Conservation (phyloP, 2,113 vertebrate genomes). For the Ctenomys sociabilis region DNA sequence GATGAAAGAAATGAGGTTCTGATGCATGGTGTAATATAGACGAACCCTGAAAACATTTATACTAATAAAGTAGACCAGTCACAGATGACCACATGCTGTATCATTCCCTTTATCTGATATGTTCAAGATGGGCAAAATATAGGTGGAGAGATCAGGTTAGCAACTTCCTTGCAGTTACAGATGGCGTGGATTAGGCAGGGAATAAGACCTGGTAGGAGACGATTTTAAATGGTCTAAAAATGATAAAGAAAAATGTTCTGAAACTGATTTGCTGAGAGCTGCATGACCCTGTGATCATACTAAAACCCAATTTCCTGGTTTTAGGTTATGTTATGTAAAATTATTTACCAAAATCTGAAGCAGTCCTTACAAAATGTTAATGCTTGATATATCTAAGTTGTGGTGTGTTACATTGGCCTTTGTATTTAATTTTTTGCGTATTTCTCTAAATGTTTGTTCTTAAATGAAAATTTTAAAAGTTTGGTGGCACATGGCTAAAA, state of each 20-base stretch:
- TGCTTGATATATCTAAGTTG: too few relatives aligned
- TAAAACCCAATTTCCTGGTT: background rate
- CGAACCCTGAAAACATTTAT: background rate
- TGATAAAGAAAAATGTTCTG: background rate
- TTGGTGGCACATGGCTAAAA: background rate
- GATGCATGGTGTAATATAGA: background rate
- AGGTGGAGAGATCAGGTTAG: background rate
- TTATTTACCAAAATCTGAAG: background rate
- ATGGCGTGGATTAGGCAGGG: background rate
- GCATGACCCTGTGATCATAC: background rate
- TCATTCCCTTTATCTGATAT: background rate
- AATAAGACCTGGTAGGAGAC: accelerated
- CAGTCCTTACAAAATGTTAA: background rate
- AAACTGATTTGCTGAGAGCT: background rate
- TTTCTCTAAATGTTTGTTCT: background rate
- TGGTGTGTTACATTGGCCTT: background rate
- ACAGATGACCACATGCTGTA: background rate
- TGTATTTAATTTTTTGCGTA: background rate
- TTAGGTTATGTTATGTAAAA: background rate
- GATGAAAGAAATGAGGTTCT: background rate
- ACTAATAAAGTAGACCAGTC: background rate
- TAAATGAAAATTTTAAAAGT: background rate
- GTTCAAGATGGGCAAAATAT: background rate
- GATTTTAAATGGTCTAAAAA: background rate
- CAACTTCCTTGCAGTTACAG: background rate